These are phyloP conservation scores for Alauda arvensis DNA, from an alignment of 2,797 vertebrate genomes.

Conservation along the genomic window DNA sequence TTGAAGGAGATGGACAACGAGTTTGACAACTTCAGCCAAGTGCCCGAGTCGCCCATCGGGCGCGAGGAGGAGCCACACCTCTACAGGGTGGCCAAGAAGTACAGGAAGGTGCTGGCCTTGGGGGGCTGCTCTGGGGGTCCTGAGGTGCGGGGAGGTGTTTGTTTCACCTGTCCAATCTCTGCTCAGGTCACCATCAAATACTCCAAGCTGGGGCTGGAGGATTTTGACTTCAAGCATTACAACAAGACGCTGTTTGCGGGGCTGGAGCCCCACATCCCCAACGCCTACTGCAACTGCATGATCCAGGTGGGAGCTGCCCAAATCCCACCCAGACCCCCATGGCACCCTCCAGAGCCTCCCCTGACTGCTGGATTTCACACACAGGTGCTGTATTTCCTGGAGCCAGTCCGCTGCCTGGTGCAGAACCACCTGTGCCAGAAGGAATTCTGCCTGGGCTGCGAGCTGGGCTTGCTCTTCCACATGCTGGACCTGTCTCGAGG, in stretches of 20 bases:
- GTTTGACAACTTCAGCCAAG: constrained; percentile 93
- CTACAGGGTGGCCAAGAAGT: constrained; percentile 96
- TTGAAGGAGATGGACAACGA: constrained; percentile 90
- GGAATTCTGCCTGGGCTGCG: constrained; percentile 96
- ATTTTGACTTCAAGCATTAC: constrained; percentile 99
- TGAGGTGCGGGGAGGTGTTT: rapidly evolving
- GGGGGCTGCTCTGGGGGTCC: not conserved
- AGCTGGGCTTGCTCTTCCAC: constrained; percentile 95
- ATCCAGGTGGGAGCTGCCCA: constrained; percentile 81
- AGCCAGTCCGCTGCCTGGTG: constrained; percentile 91
- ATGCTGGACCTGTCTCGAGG: constrained; percentile 96
- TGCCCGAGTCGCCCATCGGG: constrained; percentile 91
- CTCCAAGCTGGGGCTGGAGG: constrained; percentile 94
- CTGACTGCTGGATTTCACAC: not conserved
- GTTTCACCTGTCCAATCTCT: rapidly evolving
- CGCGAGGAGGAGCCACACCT: constrained; percentile 93
- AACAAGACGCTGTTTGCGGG: constrained; percentile 96
- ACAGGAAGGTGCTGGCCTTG: constrained; percentile 83
- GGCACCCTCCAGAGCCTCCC: rapidly evolving
- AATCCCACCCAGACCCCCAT: not conserved
- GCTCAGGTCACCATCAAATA: constrained; percentile 97
- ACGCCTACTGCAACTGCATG: constrained; percentile 99
- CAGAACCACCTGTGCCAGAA: constrained; percentile 98
- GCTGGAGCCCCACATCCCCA: constrained; percentile 96
- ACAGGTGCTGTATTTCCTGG: constrained; percentile 94